Evolutionary conservation across 2,113 vertebrate species (phyloP).

Genomic region (Cephalophus harveyi): DNA sequence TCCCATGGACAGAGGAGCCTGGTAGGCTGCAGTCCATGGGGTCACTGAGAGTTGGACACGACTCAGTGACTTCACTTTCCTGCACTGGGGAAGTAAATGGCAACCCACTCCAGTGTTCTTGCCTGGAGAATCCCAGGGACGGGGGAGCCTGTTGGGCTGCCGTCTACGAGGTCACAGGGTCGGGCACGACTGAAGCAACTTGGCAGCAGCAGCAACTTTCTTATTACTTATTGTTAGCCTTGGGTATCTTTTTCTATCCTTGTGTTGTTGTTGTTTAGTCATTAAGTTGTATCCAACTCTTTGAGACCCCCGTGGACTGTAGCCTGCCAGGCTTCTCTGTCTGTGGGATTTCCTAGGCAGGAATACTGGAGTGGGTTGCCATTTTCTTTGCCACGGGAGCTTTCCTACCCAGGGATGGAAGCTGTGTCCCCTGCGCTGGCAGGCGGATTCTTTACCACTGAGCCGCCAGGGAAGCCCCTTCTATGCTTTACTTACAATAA

Average conservation of each 20-base stretch:
- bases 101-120: no score
- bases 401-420: not conserved
- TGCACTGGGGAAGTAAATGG: no score
- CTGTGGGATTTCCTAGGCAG: not conserved
- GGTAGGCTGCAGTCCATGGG: no score
- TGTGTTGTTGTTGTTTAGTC: not conserved
- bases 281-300: not conserved
- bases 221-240: not conserved
- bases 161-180: no score
- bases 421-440: not conserved
- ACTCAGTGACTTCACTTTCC: no score
- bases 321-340: not conserved
- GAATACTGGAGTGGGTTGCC: not conserved
- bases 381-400: not conserved
- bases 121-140: no score
- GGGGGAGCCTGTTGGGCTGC: no score
- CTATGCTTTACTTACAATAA: not conserved
- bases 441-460: not conserved
- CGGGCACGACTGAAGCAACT: fast-evolving
- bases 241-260: not conserved
- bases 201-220: not conserved
- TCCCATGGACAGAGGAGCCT: no score
- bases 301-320: not conserved
- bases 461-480: not conserved
- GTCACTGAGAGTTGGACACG: no score